Evolutionary conservation across 2,888 invertebrate species (phyloP).

Genomic region (Agonopterix alstromeriana): DNA sequence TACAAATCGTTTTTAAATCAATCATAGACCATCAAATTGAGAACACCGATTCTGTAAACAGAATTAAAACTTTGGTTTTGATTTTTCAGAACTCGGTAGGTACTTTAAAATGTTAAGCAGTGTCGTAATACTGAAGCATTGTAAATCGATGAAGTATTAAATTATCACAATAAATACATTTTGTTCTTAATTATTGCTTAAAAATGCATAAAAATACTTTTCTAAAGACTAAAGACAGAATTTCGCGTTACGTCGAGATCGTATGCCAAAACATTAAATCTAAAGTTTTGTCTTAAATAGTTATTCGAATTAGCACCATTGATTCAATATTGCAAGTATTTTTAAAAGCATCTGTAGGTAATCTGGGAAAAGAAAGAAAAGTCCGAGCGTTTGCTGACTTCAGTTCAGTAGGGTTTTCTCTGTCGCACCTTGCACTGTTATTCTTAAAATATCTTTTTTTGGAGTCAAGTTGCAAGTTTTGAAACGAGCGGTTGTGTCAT

Average conservation of each 20-base stretch:
- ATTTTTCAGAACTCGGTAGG: constrained; percentile 27
- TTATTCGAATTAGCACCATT: constrained; percentile 15
- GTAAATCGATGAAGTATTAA: constrained; percentile 4
- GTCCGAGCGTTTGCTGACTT: no score
- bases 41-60: constrained; percentile 29
- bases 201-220: constrained; percentile 7
- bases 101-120: constrained; percentile 6
- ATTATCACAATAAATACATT: constrained; percentile 17
- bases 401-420: no score
- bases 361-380: no score
- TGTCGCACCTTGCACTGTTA: no score
- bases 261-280: background rate
- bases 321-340: constrained; percentile 1
- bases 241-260: constrained; percentile 2
- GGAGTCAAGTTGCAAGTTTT: no score
- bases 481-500: no score
- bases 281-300: constrained; percentile 1
- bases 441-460: no score
- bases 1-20: constrained; percentile 46
- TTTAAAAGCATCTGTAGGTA: background rate
- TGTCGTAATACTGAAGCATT: constrained; percentile 12
- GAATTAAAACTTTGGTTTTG: constrained; percentile 50
- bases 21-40: constrained; percentile 22
- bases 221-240: background rate
- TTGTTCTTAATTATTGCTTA: constrained; percentile 12